These are phyloP conservation scores for Apoda limacodes DNA, from an alignment of 2,888 invertebrate genomes.

Conservation along the genomic window DNA sequence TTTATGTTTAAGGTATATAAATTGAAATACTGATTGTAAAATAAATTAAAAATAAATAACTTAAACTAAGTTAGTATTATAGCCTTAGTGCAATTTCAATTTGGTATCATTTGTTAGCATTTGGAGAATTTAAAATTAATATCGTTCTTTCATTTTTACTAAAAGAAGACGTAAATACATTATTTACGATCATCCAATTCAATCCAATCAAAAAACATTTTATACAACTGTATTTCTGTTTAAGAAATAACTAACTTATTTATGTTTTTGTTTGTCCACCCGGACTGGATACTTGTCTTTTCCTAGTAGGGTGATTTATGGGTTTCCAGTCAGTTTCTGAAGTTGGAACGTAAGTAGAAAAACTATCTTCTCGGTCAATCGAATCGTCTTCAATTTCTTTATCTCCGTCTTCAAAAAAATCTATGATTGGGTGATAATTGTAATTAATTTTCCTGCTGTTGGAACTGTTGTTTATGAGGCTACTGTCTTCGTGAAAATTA, in stretches of 20 bases:
- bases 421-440: conserved; percentile 86
- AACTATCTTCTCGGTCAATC: conserved; percentile 52
- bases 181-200: too few species aligned
- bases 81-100: conserved; percentile 43
- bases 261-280: conserved; percentile 28
- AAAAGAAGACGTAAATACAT: too few species aligned
- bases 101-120: conserved; percentile 37
- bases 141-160: too few species aligned
- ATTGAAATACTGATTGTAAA: conserved; percentile 19
- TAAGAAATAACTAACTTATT: conserved; percentile 22
- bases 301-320: conserved; percentile 43
- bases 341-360: conserved; percentile 31
- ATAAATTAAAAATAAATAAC: conserved; percentile 27
- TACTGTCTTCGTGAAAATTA: conserved; percentile 27
- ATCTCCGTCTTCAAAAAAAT: conserved; percentile 74
- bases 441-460: conserved; percentile 76
- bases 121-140: neutral
- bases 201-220: neutral
- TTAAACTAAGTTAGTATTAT: conserved; percentile 28
- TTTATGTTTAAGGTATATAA: neutral
- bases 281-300: conserved; percentile 26
- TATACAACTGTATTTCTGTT: conserved; percentile 1
- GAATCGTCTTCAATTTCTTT: conserved; percentile 38
- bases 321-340: conserved; percentile 63
- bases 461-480: conserved; percentile 24